Conservation (phyloP, 92 coral and sea anemone species). For the Isaurus tuberculatus region DNA sequence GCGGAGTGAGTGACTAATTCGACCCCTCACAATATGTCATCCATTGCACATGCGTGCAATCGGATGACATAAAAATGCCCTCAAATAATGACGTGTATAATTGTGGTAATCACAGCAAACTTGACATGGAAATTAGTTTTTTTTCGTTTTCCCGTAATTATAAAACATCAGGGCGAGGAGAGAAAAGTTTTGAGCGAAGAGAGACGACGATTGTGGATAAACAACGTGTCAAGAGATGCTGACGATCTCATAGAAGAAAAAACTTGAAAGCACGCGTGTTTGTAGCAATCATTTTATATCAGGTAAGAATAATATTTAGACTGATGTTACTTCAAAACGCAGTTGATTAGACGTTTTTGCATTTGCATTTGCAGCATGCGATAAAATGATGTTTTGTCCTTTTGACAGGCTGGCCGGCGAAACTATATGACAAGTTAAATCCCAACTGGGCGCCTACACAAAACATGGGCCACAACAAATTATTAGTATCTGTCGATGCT, state of each 20-base stretch:
- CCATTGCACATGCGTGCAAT: no score
- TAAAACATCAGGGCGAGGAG: constrained; percentile 17
- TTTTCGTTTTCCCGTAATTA: constrained; percentile 6
- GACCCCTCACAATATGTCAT: no score
- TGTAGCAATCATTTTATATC: constrained; percentile 70
- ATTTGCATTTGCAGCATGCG: constrained; percentile 7
- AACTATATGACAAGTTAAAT: constrained; percentile 27
- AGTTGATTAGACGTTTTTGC: constrained; percentile 3
- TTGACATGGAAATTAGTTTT: not conserved
- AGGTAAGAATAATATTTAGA: constrained; percentile 53
- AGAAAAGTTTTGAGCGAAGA: constrained; percentile 28
- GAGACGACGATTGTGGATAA: constrained; percentile 57
- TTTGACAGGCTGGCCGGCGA: not conserved
- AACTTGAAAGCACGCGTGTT: constrained; percentile 55
- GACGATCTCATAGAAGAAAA: constrained; percentile 62
- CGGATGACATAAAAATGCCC: constrained; percentile 4
- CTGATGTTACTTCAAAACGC: not conserved
- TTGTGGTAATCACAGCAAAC: constrained; percentile 1
- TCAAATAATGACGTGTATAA: not conserved
- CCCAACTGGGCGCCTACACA: constrained; percentile 24
- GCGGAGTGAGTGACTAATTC: no score
- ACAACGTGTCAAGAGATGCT: constrained; percentile 49
- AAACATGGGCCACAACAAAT: constrained; percentile 25
- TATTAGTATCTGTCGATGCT: not conserved
- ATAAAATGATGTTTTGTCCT: not conserved